Evolutionary conservation across 1,140 invertebrate genomes (phyloP), one percentile per base, ranked within the genome.

Genomic region (Apis mellifera): DNA sequence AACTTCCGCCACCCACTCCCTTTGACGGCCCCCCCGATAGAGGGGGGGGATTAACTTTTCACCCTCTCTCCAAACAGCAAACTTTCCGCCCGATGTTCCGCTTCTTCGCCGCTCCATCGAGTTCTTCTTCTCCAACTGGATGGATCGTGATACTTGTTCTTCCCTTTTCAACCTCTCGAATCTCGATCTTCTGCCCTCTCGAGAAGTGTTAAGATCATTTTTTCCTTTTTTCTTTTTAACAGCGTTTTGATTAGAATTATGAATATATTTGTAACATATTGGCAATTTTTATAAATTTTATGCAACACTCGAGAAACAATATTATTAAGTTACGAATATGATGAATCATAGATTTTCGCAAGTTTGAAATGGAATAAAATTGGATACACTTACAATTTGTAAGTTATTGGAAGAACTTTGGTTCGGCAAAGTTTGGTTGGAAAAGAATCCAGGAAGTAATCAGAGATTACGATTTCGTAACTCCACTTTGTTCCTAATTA

Each of bases 1-100:
- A 81, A 81, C 78, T 81, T 81, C 62, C 78, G 42, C 66, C 76
- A 50, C n/a, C 54, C 13, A 9, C 11, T 17, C 26, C 32, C 78
- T 81, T 66, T 64, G 60, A 81, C 70, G 26, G 23, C 62, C 32
- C 42, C 73, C 26, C 71, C 62, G 72, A 75, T 66, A 75, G 72
- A 0, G 62, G 71, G 78, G 72, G 5, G 62, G 71, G 78, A 81
- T 81, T 81, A 80, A 81, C 78, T 81, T 81, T 81, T 81, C 78
- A 81, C 32, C 71, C 71, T 54, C 59, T 21, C 17, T 60, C 42
- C 1, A 12, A 26, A 19, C 52, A 74, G 26, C 26, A 74, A 80
- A 73, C 60, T 80, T 74, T 57, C 78, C 54, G 12, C 55, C 48
- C 69, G 50, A 59, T 32, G 55, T 57, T 72, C 42, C 26, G 55